Evolutionary conservation across 2,797 vertebrate genomes (phyloP).

Genomic region (Coranthus polyacanthus): DNA sequence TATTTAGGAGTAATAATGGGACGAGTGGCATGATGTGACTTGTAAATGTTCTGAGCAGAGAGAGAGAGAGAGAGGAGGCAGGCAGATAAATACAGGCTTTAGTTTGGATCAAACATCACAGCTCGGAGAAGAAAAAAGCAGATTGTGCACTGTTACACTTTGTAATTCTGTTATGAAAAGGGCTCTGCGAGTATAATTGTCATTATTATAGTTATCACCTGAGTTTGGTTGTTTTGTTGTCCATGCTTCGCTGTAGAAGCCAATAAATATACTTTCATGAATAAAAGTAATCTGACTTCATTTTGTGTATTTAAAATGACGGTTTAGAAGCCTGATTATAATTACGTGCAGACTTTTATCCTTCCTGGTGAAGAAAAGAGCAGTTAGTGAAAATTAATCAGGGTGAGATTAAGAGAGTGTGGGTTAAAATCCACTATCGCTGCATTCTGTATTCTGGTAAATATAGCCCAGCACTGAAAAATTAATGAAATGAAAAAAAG

Average conservation of each 20-base stretch:
- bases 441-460: too few species aligned
- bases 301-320: slow-evolving; percentile 4
- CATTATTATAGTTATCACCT: slow-evolving; percentile 13
- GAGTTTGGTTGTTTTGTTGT: slow-evolving; percentile 1
- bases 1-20: slow-evolving; percentile 73
- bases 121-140: slow-evolving; percentile 43
- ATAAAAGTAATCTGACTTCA: not conserved
- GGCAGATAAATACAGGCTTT: slow-evolving; percentile 70
- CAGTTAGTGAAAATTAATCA: too few species aligned
- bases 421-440: too few species aligned
- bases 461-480: too few species aligned
- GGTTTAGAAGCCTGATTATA: too few species aligned
- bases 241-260: not conserved
- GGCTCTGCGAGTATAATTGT: not conserved
- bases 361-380: too few species aligned
- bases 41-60: slow-evolving; percentile 64
- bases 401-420: too few species aligned
- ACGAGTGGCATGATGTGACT: slow-evolving; percentile 72
- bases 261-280: not conserved
- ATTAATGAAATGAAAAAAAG: too few species aligned
- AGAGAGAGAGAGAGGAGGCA: slow-evolving; percentile 43
- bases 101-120: slow-evolving; percentile 67
- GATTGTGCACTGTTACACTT: slow-evolving; percentile 45
- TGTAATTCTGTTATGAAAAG: slow-evolving; percentile 55
- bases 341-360: too few species aligned